These are phyloP conservation scores for Drosophila mulleri DNA, from an alignment of 2,888 invertebrate species.

Conservation along the genomic window DNA sequence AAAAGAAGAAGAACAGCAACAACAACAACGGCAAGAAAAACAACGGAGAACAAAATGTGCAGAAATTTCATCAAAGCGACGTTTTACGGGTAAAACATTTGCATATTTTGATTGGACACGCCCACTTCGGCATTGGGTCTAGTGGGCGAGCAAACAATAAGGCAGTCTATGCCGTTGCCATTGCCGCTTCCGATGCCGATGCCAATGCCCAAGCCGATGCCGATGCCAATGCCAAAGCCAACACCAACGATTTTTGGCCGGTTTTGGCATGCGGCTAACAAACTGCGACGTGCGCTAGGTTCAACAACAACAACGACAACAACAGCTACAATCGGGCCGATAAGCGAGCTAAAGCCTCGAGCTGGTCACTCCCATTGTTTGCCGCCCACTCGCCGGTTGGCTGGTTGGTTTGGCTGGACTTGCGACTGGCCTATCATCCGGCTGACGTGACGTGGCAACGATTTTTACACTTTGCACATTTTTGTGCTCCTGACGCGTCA, in stretches of 20 bases:
- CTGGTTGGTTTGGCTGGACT: slow-evolving; percentile 27
- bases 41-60: slow-evolving; percentile 64
- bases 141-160: slow-evolving; percentile 72
- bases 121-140: slow-evolving; percentile 57
- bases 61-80: slow-evolving; percentile 77
- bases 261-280: slow-evolving; percentile 64
- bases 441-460: slow-evolving; percentile 74
- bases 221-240: slow-evolving; percentile 13
- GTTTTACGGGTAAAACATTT: slow-evolving; percentile 78
- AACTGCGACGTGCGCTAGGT: slow-evolving; percentile 65
- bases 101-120: slow-evolving; percentile 79
- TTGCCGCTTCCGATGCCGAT: background rate
- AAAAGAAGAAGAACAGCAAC: background rate
- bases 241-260: slow-evolving; percentile 32
- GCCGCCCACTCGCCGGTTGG: slow-evolving; percentile 40
- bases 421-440: slow-evolving; percentile 66
- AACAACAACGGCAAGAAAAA: slow-evolving; percentile 6
- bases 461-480: slow-evolving; percentile 77
- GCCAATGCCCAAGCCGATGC: slow-evolving; percentile 23
- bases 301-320: slow-evolving; percentile 27
- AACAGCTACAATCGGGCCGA: slow-evolving; percentile 38
- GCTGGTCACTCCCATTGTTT: slow-evolving; percentile 59
- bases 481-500: slow-evolving; percentile 45
- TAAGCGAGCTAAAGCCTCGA: slow-evolving; percentile 53
- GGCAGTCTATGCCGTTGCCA: slow-evolving; percentile 39